Evolutionary conservation across 2,113 vertebrate genomes (phyloP).

Genomic region (Progne subis): DNA sequence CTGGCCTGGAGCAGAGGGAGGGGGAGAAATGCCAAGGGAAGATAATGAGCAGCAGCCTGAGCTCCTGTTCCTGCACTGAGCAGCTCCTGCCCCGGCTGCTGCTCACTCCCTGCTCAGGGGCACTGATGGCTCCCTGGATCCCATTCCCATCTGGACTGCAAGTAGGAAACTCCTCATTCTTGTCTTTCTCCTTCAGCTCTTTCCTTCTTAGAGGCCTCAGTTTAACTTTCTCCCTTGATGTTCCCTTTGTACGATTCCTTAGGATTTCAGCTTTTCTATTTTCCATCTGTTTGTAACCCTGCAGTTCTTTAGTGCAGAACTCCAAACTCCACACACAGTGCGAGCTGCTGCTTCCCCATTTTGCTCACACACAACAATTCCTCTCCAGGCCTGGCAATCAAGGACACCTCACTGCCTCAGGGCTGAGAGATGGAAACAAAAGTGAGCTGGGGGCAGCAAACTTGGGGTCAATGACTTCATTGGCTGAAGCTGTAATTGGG

Average conservation of each 20-base stretch:
- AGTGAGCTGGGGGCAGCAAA: too few species aligned
- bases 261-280: background rate
- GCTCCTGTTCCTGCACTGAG: background rate
- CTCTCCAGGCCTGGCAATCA: too few species aligned
- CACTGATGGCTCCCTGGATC: accelerated
- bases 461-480: too few species aligned
- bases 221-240: accelerated
- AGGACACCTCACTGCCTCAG: too few species aligned
- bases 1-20: background rate
- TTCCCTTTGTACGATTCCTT: accelerated
- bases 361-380: too few species aligned
- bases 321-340: too few species aligned
- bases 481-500: too few species aligned
- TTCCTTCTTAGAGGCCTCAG: background rate
- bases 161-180: background rate
- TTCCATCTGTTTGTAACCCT: background rate
- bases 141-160: background rate
- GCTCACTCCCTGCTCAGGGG: background rate
- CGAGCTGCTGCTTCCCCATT: too few species aligned
- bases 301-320: too few species aligned
- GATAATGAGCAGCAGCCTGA: background rate
- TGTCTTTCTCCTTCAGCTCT: background rate
- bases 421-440: too few species aligned
- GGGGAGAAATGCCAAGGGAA: background rate
- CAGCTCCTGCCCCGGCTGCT: background rate